Conservation (phyloP, 2,888 invertebrate species). For the Autographa gamma region DNA sequence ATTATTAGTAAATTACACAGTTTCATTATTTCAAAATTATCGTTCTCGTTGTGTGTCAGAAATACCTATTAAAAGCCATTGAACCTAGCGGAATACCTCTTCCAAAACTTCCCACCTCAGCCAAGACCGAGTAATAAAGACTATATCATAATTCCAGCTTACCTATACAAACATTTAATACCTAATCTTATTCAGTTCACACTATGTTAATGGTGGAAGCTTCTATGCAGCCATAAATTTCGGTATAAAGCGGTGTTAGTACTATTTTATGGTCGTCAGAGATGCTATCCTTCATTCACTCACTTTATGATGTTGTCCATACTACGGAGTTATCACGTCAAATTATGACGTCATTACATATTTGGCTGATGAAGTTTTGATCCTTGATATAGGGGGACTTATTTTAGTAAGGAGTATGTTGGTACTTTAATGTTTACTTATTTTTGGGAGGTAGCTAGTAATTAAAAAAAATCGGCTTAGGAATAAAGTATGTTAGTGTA, state of each 20-base stretch:
- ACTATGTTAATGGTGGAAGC: conserved; percentile 71
- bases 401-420: no score
- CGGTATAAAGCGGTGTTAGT: conserved; percentile 71
- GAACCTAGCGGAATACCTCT: no score
- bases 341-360: conserved; percentile 35
- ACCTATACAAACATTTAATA: conserved; percentile 28
- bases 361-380: background rate
- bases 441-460: no score
- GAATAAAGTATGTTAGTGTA: no score
- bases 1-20: no score
- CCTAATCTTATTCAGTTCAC: conserved; percentile 63
- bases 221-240: conserved; percentile 72
- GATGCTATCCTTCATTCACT: conserved; percentile 62
- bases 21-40: no score
- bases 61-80: no score
- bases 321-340: conserved; percentile 49
- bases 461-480: no score
- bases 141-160: background rate
- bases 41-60: no score
- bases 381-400: background rate
- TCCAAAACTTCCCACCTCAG: background rate
- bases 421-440: no score
- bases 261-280: conserved; percentile 72
- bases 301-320: conserved; percentile 69
- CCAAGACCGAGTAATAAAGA: background rate